These are phyloP conservation scores for Gisinianus flammeolus DNA, from an alignment of 2,888 invertebrate genomes.

Conservation along the genomic window DNA sequence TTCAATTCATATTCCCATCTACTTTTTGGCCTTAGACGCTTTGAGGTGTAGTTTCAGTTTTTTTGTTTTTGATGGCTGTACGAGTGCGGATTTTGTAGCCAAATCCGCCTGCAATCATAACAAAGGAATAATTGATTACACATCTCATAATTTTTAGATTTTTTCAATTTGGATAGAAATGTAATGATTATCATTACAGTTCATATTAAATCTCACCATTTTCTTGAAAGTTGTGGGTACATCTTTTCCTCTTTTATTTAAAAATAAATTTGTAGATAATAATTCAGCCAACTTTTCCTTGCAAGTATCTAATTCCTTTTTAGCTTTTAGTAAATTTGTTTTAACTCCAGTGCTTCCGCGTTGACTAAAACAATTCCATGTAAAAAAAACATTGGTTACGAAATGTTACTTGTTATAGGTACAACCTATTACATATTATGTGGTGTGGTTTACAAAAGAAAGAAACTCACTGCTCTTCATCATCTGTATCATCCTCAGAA, in stretches of 20 bases:
- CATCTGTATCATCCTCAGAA: slow-evolving; percentile 70
- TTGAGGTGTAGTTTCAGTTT: no score
- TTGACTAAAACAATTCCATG: slow-evolving; percentile 27
- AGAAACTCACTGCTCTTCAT: slow-evolving; percentile 46
- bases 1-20: no score
- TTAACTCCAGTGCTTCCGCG: slow-evolving; percentile 39
- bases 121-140: no score
- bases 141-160: no score
- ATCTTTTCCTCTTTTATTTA: not conserved
- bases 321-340: slow-evolving; percentile 49
- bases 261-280: slow-evolving; percentile 37
- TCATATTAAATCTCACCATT: slow-evolving; percentile 24
- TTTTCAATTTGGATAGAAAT: no score
- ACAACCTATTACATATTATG: not conserved
- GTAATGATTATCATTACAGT: no score
- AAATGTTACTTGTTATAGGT: not conserved
- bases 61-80: no score
- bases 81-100: no score
- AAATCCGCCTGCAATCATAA: no score
- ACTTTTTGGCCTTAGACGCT: no score
- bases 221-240: slow-evolving; percentile 27
- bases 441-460: no score
- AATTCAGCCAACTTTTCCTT: slow-evolving; percentile 47
- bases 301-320: slow-evolving; percentile 50
- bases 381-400: slow-evolving; percentile 1